Evolutionary conservation across 2,797 vertebrate genomes (phyloP), one percentile per base, ranked within the genome.

Genomic region (Sebastes nivosus): DNA sequence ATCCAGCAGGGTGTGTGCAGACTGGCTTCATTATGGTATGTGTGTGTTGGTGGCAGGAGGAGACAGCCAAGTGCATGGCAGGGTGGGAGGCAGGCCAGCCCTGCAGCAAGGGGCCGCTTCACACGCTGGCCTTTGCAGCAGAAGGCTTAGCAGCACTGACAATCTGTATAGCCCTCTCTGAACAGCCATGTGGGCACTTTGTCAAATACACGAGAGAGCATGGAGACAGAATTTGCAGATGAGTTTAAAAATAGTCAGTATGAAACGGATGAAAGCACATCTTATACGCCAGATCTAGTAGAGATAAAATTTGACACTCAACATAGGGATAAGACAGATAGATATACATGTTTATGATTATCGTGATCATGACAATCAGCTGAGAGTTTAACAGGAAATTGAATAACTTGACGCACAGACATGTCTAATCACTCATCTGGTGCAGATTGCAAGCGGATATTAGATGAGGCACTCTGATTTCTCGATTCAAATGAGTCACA

Each of bases 21-120:
- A 34, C 27, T 59, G 52, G 25, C 12, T 71, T 75, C 27, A 29
- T 63, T 34, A 4, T 64, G 46, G n/a, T 34, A 5, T 65, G 38
- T 36, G 38, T 42, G 38, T 42, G 38, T 42, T 42, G 70, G 36
- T 74, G 58, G 75, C 27, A 66, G 68, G 38, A 42, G 38, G 38
- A 71, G 63, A 32, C 70, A 76, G 58, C 38, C 89, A 91, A 83
- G 88, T 92, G 84, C 72, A 87, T 64, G 69, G 72, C 74, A 81
- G 80, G 87, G 83, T 95, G 93, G 94, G 93, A 95, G 93, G 83
- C 87, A 86, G 91, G 93, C 94, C 94, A 95, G 90, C 94, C 93
- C 94, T 95, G 95, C 95, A 96, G 94, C 90, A 94, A 91, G 83
- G 85, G 88, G 77, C 82, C 68, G 72, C 83, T 86, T 84, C 90